phyloP scores from a whole-genome alignment of 2,113 vertebrate genomes.

The Trogon melanurus region DNA sequence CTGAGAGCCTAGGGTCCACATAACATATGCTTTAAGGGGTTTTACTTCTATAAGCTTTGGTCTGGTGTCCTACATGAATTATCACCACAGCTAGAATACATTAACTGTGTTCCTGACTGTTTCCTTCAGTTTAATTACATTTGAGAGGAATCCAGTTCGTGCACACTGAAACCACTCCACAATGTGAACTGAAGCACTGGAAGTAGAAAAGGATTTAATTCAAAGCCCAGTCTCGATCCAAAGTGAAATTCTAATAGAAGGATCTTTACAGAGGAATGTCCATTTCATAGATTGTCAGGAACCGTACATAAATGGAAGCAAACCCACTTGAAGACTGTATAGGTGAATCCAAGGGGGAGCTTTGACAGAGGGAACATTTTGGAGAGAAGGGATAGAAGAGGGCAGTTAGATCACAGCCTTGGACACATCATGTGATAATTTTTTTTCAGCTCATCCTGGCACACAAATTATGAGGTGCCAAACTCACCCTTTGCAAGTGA shows the following conservation, averaged over 20 bases:
- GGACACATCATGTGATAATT: not conserved
- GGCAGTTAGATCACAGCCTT: not conserved
- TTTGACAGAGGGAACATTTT: not conserved
- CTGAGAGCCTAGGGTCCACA: not conserved
- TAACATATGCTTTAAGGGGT: not conserved
- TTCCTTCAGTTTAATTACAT: not conserved
- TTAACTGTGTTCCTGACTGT: not conserved
- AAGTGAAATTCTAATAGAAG: not conserved
- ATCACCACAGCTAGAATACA: not conserved
- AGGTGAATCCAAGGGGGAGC: not conserved
- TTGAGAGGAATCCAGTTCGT: not conserved
- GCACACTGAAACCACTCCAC: not conserved
- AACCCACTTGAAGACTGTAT: not conserved
- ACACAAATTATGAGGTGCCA: not conserved
- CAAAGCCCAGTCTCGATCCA: not conserved
- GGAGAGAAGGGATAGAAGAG: not conserved
- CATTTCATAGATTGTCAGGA: not conserved
- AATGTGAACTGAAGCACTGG: not conserved
- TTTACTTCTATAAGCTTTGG: not conserved
- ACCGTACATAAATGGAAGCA: constrained; percentile 9
- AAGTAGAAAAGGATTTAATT: not conserved
- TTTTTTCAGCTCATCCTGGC: not conserved
- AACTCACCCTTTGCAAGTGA: not conserved
- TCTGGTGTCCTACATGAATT: not conserved
- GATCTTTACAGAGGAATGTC: not conserved